Base-by-base conservation (phyloP, 1,140 invertebrate species). In the Cydia amplana region DNA sequence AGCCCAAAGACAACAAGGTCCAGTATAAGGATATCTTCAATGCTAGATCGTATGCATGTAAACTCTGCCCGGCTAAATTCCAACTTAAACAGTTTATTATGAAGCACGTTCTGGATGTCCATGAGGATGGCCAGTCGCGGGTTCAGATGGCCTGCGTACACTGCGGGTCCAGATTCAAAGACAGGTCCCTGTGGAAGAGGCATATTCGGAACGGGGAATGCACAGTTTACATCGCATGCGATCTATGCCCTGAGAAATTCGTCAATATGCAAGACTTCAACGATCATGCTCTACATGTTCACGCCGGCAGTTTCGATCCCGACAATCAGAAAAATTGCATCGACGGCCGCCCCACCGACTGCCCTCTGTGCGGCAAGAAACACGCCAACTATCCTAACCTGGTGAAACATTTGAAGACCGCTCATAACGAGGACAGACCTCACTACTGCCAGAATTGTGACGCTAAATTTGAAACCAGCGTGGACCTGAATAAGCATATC, bases 301-400 rank as follows among this genome's bases (percentile, higher is more conserved):
- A 93, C 72, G 91, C 91, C 18, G 93, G 89, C 16, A 89, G 78
- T 74, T 91, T 90, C 32, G 91, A 93, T 65, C 84, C 85, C 36
- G 92, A 93, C 64, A 91, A 82, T 75, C 86, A 88, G 67, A 89
- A 78, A 72, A 93, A 92, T 77, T 90, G 87, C 75, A 87, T 92
- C 40, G 92, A 93, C 74, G 91, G 90, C 28, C 83, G 93, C 36
- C 90, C 88, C 6, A 93, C 93, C 2, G 88, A 93, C 75, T 94
- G 94, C 77, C 91, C 93, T 1, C 80, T 94, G 16, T 94, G 94
- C 74, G 87, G 87, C 4, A 94, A 94, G 81, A 93, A 92, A 77
- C 93, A 93, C 67, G 92, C 89, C 25, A 93, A 86, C 78, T 93
- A 94, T 80, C 91, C 93, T 12, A 94, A 94, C 86, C 91, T 94